Conservation (phyloP, 2,888 invertebrate species). For the Caenorhabditis sulstoni region DNA sequence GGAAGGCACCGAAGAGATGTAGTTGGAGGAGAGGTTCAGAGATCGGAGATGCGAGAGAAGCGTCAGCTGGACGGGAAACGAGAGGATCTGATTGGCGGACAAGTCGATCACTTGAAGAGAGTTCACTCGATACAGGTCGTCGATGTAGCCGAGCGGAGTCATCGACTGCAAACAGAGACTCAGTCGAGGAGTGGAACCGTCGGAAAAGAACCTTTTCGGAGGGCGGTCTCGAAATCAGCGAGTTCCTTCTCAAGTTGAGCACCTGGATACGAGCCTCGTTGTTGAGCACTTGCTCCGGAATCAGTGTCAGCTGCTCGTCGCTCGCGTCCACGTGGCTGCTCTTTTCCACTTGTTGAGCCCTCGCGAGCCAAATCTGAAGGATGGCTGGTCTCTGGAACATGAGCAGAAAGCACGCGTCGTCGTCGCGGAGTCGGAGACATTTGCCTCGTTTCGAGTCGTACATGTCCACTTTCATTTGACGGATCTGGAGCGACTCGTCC, state of each 20-base stretch:
- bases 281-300: conserved; percentile 82
- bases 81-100: conserved; percentile 81
- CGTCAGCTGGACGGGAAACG: conserved; percentile 81
- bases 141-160: conserved; percentile 81
- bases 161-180: conserved; percentile 11
- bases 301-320: conserved; percentile 82
- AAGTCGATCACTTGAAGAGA: conserved; percentile 81
- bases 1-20: conserved; percentile 76
- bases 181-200: too few relatives aligned
- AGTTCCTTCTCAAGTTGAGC: conserved; percentile 82
- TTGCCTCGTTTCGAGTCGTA: conserved; percentile 50
- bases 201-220: conserved; percentile 30
- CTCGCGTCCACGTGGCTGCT: conserved; percentile 80
- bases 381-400: conserved; percentile 42
- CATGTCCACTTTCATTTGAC: conserved; percentile 45
- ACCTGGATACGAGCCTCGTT: conserved; percentile 75
- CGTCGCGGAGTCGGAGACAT: conserved; percentile 32
- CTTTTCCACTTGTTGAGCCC: conserved; percentile 56
- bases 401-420: conserved; percentile 36
- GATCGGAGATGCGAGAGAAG: conserved; percentile 65
- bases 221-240: conserved; percentile 70
- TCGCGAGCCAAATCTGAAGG: conserved; percentile 42
- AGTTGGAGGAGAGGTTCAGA: conserved; percentile 71
- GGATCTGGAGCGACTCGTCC: conserved; percentile 45
- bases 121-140: conserved; percentile 81